Conservation (phyloP, 2,888 invertebrate genomes). For the Plusia festucae region DNA sequence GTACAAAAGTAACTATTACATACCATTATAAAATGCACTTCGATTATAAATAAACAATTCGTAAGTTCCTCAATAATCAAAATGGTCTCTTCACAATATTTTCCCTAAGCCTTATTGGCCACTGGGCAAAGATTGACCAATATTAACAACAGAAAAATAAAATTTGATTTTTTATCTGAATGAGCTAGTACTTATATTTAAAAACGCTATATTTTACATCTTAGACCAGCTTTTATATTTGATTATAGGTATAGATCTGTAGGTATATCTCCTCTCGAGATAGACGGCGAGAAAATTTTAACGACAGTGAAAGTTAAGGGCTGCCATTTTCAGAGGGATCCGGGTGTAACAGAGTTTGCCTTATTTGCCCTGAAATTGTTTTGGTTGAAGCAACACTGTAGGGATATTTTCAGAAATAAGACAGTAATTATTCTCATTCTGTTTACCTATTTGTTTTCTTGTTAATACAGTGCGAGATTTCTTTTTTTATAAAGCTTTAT, state of each 20-base stretch:
- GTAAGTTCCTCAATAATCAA: too few relatives aligned
- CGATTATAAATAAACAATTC: too few relatives aligned
- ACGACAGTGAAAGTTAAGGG: conserved; percentile 31
- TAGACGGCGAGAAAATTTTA: conserved; percentile 20
- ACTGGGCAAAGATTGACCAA: too few relatives aligned
- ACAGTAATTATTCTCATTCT: not conserved
- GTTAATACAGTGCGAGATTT: not conserved
- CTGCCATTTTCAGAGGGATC: conserved; percentile 8
- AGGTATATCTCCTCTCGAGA: not conserved
- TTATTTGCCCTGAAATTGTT: conserved; percentile 10
- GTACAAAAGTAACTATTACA: too few relatives aligned
- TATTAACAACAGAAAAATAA: too few relatives aligned
- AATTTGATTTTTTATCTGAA: too few relatives aligned
- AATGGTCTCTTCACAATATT: too few relatives aligned
- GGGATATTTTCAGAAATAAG: not conserved
- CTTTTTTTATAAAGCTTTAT: too few relatives aligned
- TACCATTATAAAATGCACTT: too few relatives aligned
- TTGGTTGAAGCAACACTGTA: not conserved
- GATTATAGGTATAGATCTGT: conserved; percentile 1
- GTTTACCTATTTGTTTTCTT: not conserved
- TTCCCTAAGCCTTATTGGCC: too few relatives aligned
- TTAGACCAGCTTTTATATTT: not conserved
- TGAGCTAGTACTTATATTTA: not conserved
- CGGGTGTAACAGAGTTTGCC: conserved; percentile 6
- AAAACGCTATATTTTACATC: not conserved